Percentiles rank a stretch among this genome's conserved stretches.
phyloP scores from a whole-genome alignment of 2,888 invertebrate genomes.

The Tiliacea aurago region DNA sequence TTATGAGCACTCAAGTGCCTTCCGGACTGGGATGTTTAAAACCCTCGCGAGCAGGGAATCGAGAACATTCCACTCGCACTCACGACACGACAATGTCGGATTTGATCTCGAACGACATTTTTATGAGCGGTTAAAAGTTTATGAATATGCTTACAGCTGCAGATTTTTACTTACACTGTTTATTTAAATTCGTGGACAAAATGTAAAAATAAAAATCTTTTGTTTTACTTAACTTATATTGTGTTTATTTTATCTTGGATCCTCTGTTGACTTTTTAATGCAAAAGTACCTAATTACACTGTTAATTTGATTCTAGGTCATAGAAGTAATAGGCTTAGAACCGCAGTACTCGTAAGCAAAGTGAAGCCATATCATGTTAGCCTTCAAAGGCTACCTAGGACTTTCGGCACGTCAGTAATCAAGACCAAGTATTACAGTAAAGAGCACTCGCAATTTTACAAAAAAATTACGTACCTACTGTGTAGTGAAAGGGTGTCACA shows the following conservation, averaged over 20 bases:
- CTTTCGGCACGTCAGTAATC: too few species aligned
- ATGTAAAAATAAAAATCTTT: neutral
- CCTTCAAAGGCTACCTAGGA: too few species aligned
- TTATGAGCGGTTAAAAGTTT: conserved; percentile 81
- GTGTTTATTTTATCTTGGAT: conserved; percentile 4
- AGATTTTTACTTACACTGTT: conserved; percentile 61
- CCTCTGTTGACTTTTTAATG: neutral
- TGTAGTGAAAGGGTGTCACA: too few species aligned
- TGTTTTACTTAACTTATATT: neutral
- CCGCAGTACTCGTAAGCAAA: too few species aligned
- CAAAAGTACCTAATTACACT: neutral
- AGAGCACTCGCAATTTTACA: too few species aligned
- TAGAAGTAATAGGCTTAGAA: too few species aligned
- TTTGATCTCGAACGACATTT: conserved; percentile 79
- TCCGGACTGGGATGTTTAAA: conserved; percentile 84
- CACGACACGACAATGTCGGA: conserved; percentile 84
- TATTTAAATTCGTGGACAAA: conserved; percentile 42
- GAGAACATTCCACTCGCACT: conserved; percentile 80
- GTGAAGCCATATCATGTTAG: too few species aligned
- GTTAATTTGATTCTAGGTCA: neutral
- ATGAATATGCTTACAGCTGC: conserved; percentile 73
- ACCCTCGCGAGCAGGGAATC: conserved; percentile 79
- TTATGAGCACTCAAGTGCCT: conserved; percentile 87
- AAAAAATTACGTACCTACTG: too few species aligned
- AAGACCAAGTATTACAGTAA: too few species aligned